Percentiles rank a stretch among this genome's conserved stretches.
These are phyloP conservation scores for Haliaeetus leucogaster DNA, from an alignment of 2,113 vertebrate genomes.

Conservation along the genomic window DNA sequence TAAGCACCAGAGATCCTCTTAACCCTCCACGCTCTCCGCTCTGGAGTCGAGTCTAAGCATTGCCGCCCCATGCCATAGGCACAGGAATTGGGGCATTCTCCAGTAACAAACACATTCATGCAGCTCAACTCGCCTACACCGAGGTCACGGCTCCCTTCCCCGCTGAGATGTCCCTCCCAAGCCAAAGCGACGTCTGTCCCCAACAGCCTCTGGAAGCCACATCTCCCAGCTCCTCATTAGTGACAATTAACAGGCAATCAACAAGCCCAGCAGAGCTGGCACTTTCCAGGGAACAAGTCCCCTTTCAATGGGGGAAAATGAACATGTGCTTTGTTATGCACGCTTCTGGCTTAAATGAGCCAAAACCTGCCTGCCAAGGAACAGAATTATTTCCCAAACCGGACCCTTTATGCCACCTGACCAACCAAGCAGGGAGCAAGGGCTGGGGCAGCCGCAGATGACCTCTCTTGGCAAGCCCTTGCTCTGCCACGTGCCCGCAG, in stretches of 20 bases:
- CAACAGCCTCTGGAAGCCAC: conserved; percentile 4
- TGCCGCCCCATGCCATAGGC: not conserved
- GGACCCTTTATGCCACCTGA: not conserved
- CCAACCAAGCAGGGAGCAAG: accelerated
- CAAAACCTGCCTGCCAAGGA: not conserved
- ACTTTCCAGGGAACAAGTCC: conserved; percentile 31
- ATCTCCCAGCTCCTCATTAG: conserved; percentile 59
- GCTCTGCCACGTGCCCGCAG: accelerated
- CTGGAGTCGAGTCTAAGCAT: not conserved
- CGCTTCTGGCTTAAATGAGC: not conserved
- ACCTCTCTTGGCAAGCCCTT: not conserved
- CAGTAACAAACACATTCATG: not conserved
- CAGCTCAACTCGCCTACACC: not conserved
- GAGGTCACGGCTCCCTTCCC: not conserved
- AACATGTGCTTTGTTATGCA: not conserved
- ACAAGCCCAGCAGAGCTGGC: conserved; percentile 8
- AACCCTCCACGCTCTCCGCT: not conserved
- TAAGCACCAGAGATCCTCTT: conserved; percentile 42
- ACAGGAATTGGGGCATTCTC: not conserved
- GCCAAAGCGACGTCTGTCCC: conserved; percentile 41
- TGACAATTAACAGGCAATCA: conserved; percentile 67
- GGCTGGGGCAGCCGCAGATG: not conserved
- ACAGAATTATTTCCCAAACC: not conserved
- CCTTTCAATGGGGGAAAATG: conserved; percentile 19
- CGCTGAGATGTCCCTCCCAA: not conserved